Conservation (phyloP, 2,113 vertebrate species). For the Gymnogyps californianus region DNA sequence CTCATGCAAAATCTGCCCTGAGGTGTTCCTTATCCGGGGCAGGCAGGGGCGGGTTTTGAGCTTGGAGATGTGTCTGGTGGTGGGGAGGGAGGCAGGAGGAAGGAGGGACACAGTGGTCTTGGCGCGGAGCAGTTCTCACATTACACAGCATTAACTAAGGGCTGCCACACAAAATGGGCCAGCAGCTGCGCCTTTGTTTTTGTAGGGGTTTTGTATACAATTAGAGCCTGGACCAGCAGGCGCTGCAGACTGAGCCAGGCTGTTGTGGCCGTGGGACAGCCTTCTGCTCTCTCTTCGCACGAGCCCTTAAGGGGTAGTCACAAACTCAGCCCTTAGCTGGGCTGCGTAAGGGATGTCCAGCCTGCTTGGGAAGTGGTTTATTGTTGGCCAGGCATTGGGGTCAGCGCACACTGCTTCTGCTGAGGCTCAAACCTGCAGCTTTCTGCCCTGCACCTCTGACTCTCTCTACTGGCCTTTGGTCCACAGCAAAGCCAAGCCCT, state of each 20-base stretch:
- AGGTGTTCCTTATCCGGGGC: accelerated
- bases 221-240: neutral
- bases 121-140: neutral
- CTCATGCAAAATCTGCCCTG: neutral
- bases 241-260: neutral
- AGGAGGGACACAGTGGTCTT: neutral
- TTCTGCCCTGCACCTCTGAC: neutral
- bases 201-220: neutral
- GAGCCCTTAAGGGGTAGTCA: neutral
- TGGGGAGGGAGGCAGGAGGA: neutral
- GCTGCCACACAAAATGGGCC: neutral
- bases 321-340: neutral
- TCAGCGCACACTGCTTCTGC: neutral
- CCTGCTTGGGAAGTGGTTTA: neutral
- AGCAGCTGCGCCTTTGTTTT: neutral
- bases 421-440: neutral
- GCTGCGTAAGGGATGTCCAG: neutral
- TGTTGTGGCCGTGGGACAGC: neutral
- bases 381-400: neutral
- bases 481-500: neutral
- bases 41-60: neutral
- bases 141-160: neutral
- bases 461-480: neutral
- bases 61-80: neutral
- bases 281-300: neutral